Base-by-base conservation (phyloP, 2,888 invertebrate genomes). In the Erebia aethiops region DNA sequence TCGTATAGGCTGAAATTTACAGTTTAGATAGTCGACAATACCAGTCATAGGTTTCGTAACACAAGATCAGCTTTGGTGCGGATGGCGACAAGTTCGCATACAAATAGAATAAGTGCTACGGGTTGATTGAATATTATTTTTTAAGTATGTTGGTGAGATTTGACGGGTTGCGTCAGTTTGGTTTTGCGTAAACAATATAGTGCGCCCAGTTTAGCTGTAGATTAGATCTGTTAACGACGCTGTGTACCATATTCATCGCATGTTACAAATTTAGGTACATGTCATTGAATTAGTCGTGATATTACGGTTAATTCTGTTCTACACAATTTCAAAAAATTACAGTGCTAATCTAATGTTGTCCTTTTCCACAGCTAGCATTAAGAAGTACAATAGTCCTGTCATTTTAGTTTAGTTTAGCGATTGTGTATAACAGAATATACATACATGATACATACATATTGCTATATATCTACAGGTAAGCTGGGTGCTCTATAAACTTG, bases 101-200 rank as follows among this genome's bases (percentile, higher is more conserved):
- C 65, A 54, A 69, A 69, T 75, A 74, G 74, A 70, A 35, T 76
- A 79, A 77, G 78, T 74, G 75, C 78, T 78, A 78, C 79, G 78
- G 79, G 80, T 79, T 79, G 78, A 77, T 79, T 78, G 80, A 77
- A 72, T 77, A 76, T 81, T 75, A 81, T 80, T 81, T 84, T 82
- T 87, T 89, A 89, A n/a, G 89, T 82, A 87, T 87, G 86, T 89
- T 89, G 87, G 87, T 84, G 87, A 88, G 84, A 87, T 81, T 84
- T 84, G 84, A 84, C 80, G 81, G 82, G 81, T 83, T 83, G 80
- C 79, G 85, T 84, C 84, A 82, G 84, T 89, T 89, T 87, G 86
- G 87, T 90, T 92, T 54, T 62, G 46, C 49, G 62, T 62, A 62
- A 62, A 62, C 62, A 49, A 49, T 14, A 49, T 14, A 49, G 62